These are phyloP conservation scores for Nesoenas mayeri DNA, from an alignment of 2,113 vertebrate species.

Conservation along the genomic window DNA sequence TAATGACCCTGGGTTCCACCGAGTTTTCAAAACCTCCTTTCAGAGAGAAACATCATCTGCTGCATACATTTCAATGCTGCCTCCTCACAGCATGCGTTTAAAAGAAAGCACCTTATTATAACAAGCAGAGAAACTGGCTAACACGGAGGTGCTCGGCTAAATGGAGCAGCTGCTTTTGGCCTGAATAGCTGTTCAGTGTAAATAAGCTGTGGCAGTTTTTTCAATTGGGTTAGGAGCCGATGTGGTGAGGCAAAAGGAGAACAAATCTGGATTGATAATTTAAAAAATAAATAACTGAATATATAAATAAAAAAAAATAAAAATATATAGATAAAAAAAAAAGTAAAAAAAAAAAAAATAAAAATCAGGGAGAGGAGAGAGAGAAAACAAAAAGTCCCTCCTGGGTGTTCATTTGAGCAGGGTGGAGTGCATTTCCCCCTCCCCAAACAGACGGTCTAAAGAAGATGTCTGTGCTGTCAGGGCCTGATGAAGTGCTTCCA, in stretches of 20 bases:
- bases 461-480: conserved; percentile 68
- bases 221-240: not conserved
- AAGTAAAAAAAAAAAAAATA: not conserved
- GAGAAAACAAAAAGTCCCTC: not conserved
- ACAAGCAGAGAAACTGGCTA: not conserved
- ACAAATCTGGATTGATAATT: not conserved
- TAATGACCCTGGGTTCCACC: not conserved
- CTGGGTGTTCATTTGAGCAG: conserved; percentile 3
- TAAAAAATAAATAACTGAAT: not conserved
- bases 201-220: conserved; percentile 2
- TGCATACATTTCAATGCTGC: not conserved
- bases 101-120: conserved; percentile 38
- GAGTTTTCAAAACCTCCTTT: not conserved
- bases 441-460: not conserved
- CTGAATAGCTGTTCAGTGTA: not conserved
- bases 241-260: not conserved
- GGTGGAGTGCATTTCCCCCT: not conserved
- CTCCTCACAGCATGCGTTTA: not conserved
- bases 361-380: not conserved
- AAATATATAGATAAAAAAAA: too few species aligned
- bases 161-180: conserved; percentile 35
- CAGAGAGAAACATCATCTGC: not conserved
- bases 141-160: conserved; percentile 10
- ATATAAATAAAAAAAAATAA: not conserved
- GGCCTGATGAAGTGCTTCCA: conserved; percentile 59